These are phyloP conservation scores for Rhinichthys osculus DNA, from an alignment of 2,797 vertebrate species.

Conservation along the genomic window DNA sequence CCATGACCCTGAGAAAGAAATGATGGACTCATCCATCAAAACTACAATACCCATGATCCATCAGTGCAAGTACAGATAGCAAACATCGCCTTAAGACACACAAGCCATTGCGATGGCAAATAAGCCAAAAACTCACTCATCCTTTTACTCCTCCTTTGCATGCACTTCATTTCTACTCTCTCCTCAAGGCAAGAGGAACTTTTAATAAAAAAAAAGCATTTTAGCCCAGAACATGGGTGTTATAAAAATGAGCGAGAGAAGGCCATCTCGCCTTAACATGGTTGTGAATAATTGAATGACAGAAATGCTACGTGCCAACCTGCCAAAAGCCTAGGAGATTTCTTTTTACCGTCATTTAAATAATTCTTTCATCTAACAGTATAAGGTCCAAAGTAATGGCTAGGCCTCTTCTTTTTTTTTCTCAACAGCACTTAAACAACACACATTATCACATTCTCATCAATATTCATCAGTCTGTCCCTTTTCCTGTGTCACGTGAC, in stretches of 20 bases:
- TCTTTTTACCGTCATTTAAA: conserved; percentile 61
- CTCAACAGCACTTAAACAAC: conserved; percentile 55
- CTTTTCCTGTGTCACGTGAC: conserved; percentile 49
- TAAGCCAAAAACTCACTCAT: conserved; percentile 63
- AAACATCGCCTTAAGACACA: conserved; percentile 39
- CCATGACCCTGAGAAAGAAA: conserved; percentile 52
- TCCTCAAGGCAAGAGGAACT: conserved; percentile 63
- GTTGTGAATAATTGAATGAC: conserved; percentile 73
- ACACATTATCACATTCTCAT: conserved; percentile 68
- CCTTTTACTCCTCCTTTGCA: conserved; percentile 61
- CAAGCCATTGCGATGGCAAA: conserved; percentile 53
- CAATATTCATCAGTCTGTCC: conserved; percentile 68
- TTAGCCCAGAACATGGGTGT: conserved; percentile 70
- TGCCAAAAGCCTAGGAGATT: conserved; percentile 61
- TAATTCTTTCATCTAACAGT: conserved; percentile 61
- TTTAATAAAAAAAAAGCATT: conserved; percentile 69
- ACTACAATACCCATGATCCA: conserved; percentile 78
- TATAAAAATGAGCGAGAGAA: conserved; percentile 64
- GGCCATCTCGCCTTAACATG: conserved; percentile 58
- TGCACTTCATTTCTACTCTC: conserved; percentile 60
- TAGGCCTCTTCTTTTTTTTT: conserved; percentile 13
- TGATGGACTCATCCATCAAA: conserved; percentile 73
- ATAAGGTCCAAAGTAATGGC: conserved; percentile 45
- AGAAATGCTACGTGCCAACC: conserved; percentile 67
- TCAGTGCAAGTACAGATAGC: conserved; percentile 65